Evolutionary conservation across 2,113 vertebrate genomes (phyloP).

Genomic region (Gavia stellata): DNA sequence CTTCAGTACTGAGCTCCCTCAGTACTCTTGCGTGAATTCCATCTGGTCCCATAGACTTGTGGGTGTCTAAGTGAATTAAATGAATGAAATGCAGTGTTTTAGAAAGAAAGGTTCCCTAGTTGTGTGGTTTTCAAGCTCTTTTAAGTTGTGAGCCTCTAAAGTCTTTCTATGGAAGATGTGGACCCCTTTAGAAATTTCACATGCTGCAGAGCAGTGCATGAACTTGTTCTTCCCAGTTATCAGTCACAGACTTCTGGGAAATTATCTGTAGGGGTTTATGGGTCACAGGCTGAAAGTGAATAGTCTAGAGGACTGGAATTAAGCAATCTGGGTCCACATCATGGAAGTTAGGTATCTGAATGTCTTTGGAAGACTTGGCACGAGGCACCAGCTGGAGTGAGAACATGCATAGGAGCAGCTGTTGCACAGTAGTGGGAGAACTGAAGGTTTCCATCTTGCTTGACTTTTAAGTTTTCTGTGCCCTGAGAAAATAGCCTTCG

Average conservation of each 20-base stretch:
- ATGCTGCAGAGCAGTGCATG: not conserved
- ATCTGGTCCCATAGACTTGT: too few relatives aligned
- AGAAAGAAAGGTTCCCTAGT: not conserved
- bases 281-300: not conserved
- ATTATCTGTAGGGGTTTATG: fast-evolving
- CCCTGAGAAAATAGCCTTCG: not conserved
- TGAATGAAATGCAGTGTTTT: not conserved
- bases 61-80: too few relatives aligned
- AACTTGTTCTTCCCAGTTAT: not conserved
- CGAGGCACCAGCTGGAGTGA: not conserved
- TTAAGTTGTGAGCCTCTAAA: not conserved
- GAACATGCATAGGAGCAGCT: not conserved
- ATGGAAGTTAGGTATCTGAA: not conserved
- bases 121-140: not conserved
- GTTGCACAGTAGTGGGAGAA: not conserved
- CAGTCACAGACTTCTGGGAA: not conserved
- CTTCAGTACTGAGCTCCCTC: too few relatives aligned
- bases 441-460: not conserved
- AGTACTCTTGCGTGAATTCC: too few relatives aligned
- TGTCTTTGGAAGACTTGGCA: not conserved
- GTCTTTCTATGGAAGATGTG: not conserved
- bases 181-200: not conserved
- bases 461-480: not conserved
- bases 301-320: not conserved
- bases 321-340: not conserved